Base-by-base conservation (phyloP, 2,888 invertebrate genomes). In the Pilophorus perplexus region DNA sequence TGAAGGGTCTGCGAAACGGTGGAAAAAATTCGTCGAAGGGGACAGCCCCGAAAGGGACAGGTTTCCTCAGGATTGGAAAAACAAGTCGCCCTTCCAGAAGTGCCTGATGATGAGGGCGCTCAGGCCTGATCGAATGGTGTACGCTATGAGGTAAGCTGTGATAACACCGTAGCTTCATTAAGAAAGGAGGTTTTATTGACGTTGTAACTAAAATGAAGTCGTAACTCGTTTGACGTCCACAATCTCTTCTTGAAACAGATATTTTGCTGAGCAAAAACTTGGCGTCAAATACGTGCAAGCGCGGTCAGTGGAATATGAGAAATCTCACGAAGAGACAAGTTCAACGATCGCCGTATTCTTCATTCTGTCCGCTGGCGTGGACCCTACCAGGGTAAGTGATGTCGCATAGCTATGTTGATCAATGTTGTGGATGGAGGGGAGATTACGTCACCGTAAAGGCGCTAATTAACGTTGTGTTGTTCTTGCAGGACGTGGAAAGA, bases 11-110 rank as follows among this genome's bases (percentile, higher is more conserved):
- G 84, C 87, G 1, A 95, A 94, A 76, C 82, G 90, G 76, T 97
- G 96, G 96, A 88, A 89, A 74, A 93, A 92, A 75, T 92, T 93
- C 74, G 87, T 91, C 0, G 94, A 96, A 73, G 89, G 90, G 18
- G 95, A 96, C 75, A 87, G 87, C 69, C 95, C 96, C 0, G 96
- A 97, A 77, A 87, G 88, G 73, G 95, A 96, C 77, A 93, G 91
- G 76, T 83, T 95, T 72, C 96, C 96, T 0, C 93, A 93, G 67
- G 96, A 96, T 75, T 97, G 96, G 96, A 96, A 95, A 76, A 89
- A 88, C 74, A 95, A 93, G 77, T 82, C 85, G 0, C 80, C 90
- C 0, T 78, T 96, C 50, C 93, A 96, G 76, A 84, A 88, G 70
- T 80, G 96, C 3, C 95, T 95, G 74, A 95, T 97, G 76, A 89